Base-by-base conservation (phyloP, 23 tunicate species). In the Pegea sp. region DNA sequence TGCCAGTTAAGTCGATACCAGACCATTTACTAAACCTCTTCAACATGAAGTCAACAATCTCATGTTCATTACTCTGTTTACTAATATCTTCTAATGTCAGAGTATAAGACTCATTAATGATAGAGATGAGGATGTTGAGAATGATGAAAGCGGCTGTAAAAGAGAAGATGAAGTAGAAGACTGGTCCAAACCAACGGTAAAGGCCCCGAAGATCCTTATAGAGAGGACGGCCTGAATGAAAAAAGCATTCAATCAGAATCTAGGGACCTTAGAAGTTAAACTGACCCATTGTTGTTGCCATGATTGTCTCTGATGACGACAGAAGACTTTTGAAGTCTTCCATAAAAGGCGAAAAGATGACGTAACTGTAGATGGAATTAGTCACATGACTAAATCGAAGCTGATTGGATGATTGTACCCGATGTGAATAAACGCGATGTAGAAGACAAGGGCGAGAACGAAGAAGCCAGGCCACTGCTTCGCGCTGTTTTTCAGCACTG, bases 381-480 rank as follows among this genome's bases (percentile, higher is more conserved):
- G 8, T 42, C 11, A 11, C 16, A 8, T 38, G 11, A 38, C 11
- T 8, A 38, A 38, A 38, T 38, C 11, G 16, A 16, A 8, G 16
- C 46, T 38, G 16, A 38, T 38, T 16, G 16, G 46, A 38, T 38
- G 11, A 38, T 8, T 38, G 49, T 21, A 76, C 81, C 90, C 98
- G 29, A 77, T 74, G 48, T 71, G 81, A 26, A 78, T 62, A 49
- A 89, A 89, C 18, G 90, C 69, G 28, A 89, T 62, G 72, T 67
- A 71, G 53, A 89, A 77, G 16, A 76, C 79, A 24, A 60, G 62
- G 31, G 79, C 76, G 42, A 76, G 26, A 26, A 76, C 91, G 51
- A 89, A 70, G 56, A 77, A 89, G 16, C 98, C 98, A 18, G 98
- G 90, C 98, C 98, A 89, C 72, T 89, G 90, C 33, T 55, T 67